Evolutionary conservation across 2,888 invertebrate genomes (phyloP).

Genomic region (Ophion obscuratus): DNA sequence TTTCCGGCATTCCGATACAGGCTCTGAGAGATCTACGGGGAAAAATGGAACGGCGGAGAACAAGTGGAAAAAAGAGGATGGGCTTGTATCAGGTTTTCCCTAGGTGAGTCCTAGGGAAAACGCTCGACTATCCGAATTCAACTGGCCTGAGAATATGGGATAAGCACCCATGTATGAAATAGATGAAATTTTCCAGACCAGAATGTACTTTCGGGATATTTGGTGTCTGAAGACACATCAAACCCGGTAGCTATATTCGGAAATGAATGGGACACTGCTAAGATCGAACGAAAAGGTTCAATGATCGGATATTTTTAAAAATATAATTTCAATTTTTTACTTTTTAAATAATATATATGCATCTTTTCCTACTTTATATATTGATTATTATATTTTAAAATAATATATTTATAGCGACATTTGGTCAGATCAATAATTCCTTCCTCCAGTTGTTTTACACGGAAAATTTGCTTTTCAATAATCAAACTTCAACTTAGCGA

Average conservation of each 20-base stretch:
- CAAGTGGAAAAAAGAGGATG: neutral
- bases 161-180: too few species aligned
- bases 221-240: neutral
- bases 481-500: too few species aligned
- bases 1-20: constrained; percentile 49
- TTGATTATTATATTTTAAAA: too few species aligned
- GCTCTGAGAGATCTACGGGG: neutral
- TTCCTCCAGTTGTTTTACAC: too few species aligned
- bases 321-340: too few species aligned
- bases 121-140: neutral
- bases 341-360: too few species aligned
- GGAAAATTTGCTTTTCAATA: too few species aligned
- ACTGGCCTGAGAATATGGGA: neutral
- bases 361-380: too few species aligned
- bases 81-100: neutral
- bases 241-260: neutral
- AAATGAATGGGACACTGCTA: neutral
- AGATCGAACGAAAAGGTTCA: neutral
- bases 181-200: too few species aligned
- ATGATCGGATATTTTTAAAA: too few species aligned
- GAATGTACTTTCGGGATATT: too few species aligned
- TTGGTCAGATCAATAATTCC: too few species aligned
- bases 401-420: neutral
- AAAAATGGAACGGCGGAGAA: neutral
- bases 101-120: neutral